Percentiles rank a stretch among this genome's conserved stretches.
Evolutionary conservation across 2,113 vertebrate genomes (phyloP).

Genomic region (Platycercus adscitus): DNA sequence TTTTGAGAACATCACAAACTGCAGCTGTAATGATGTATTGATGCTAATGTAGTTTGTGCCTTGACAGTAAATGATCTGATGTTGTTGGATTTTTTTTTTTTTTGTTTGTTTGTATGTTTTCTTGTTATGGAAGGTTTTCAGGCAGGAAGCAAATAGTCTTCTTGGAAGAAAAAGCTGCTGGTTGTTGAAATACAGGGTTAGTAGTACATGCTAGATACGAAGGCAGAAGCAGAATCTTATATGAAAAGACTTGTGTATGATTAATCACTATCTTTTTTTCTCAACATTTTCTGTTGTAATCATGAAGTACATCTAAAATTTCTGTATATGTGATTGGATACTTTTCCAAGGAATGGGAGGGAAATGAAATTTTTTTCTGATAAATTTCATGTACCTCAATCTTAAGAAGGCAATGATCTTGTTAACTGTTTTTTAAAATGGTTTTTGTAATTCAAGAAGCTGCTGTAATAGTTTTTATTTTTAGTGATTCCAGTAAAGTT

Average conservation of each 20-base stretch:
- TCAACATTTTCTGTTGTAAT: slow-evolving; percentile 66
- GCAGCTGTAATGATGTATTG: slow-evolving; percentile 10
- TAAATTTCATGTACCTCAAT: slow-evolving; percentile 77
- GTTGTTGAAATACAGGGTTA: slow-evolving; percentile 13
- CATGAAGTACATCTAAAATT: slow-evolving; percentile 70
- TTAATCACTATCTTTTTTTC: slow-evolving; percentile 68
- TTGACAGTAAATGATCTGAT: slow-evolving; percentile 29
- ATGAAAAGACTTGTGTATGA: slow-evolving; percentile 65
- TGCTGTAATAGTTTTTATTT: slow-evolving; percentile 58
- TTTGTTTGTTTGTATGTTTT: not conserved
- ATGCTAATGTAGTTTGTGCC: slow-evolving; percentile 38
- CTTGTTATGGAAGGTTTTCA: not conserved
- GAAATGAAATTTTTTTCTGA: slow-evolving; percentile 67
- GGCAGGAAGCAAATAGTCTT: not conserved
- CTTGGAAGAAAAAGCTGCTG: not conserved
- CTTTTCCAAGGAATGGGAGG: slow-evolving; percentile 11
- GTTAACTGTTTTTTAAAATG: slow-evolving; percentile 69
- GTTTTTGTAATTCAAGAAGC: slow-evolving; percentile 75
- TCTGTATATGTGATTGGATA: slow-evolving; percentile 63
- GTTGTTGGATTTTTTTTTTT: not conserved
- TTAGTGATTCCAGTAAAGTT: slow-evolving; percentile 39
- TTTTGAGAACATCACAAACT: slow-evolving; percentile 17
- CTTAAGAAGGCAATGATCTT: slow-evolving; percentile 66
- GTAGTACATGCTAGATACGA: not conserved
- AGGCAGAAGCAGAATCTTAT: slow-evolving; percentile 41